phyloP scores from a whole-genome alignment of 1,140 invertebrate genomes.

The Solenopsis invicta region DNA sequence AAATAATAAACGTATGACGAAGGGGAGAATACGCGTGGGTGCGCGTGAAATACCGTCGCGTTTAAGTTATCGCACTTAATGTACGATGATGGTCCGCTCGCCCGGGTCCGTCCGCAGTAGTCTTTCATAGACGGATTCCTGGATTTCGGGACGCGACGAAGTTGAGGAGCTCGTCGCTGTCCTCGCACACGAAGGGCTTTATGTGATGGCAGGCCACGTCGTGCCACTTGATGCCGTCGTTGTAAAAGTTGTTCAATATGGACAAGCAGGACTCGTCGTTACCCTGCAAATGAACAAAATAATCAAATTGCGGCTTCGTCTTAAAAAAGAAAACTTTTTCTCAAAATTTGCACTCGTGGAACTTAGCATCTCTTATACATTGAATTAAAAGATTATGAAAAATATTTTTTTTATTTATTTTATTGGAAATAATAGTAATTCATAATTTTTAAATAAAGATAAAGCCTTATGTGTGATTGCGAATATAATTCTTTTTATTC shows the following conservation, averaged over 20 bases:
- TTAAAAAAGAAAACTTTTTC: background rate
- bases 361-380: background rate
- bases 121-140: slow-evolving; percentile 92
- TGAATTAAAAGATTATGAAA: slow-evolving; percentile 2
- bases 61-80: slow-evolving; percentile 17
- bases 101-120: background rate
- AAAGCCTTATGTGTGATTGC: background rate
- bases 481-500: background rate
- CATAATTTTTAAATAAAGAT: background rate
- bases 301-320: background rate
- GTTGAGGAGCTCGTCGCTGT: slow-evolving; percentile 96
- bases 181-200: slow-evolving; percentile 97
- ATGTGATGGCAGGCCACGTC: slow-evolving; percentile 96
- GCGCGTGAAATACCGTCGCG: slow-evolving; percentile 28
- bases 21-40: background rate
- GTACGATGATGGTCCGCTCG: slow-evolving; percentile 32
- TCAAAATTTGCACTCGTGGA: background rate
- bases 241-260: slow-evolving; percentile 97
- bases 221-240: slow-evolving; percentile 97
- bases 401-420: background rate
- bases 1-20: slow-evolving; percentile 56
- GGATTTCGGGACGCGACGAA: slow-evolving; percentile 95
- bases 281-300: slow-evolving; percentile 87
- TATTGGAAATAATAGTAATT: background rate
- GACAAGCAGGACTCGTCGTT: slow-evolving; percentile 96